Evolutionary conservation across 2,113 vertebrate species (phyloP).

Genomic region (Eclectus roratus): DNA sequence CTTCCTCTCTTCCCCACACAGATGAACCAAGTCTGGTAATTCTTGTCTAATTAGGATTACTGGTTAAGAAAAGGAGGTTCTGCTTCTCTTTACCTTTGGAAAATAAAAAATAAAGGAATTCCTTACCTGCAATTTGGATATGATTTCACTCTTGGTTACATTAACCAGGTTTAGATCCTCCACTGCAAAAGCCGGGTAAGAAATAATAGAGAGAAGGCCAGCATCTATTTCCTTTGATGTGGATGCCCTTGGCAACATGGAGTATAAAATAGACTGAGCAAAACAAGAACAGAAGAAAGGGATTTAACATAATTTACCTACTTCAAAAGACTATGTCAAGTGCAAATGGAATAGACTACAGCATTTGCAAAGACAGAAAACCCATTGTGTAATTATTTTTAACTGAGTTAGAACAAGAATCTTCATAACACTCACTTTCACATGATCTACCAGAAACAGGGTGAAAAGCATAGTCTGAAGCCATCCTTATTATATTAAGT

Average conservation of each 20-base stretch:
- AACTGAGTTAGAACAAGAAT: not conserved
- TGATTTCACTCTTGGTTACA: conserved; percentile 94
- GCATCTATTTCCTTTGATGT: conserved; percentile 98
- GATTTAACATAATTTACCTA: not conserved
- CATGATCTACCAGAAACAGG: not conserved
- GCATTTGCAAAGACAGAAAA: not conserved
- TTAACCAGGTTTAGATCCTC: conserved; percentile 92
- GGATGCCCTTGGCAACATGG: conserved; percentile 96
- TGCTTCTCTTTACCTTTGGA: not conserved
- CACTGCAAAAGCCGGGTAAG: conserved; percentile 97
- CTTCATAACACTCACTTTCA: not conserved
- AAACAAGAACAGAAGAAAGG: conserved; percentile 31
- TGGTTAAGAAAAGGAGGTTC: not conserved
- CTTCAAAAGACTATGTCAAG: not conserved
- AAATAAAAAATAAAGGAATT: not conserved
- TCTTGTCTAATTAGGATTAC: not conserved
- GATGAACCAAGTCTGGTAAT: not conserved
- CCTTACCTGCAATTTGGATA: conserved; percentile 91
- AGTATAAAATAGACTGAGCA: conserved; percentile 93
- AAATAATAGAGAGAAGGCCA: conserved; percentile 94
- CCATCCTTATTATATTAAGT: rapidly evolving
- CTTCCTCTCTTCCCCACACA: not conserved
- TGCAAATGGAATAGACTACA: not conserved
- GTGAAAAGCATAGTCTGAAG: not conserved
- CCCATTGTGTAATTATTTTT: not conserved